Evolutionary conservation across 2,797 vertebrate species (phyloP).

Genomic region (Hydrocynus forskahlii): DNA sequence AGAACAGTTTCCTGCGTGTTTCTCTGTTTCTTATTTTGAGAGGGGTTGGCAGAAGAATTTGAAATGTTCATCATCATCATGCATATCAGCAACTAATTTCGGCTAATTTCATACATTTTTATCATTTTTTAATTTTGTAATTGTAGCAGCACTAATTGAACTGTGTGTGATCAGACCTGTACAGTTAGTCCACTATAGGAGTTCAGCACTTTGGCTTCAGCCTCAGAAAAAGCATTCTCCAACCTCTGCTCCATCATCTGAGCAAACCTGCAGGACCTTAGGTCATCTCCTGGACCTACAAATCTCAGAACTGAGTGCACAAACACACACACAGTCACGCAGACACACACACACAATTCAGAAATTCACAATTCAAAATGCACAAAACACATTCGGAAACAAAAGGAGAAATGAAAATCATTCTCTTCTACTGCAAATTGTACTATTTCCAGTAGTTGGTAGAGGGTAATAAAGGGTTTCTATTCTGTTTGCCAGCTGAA

Average conservation of each 20-base stretch:
- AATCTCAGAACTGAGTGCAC: conserved; percentile 88
- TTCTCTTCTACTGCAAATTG: too few relatives aligned
- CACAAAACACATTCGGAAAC: neutral
- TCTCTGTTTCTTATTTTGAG: too few relatives aligned
- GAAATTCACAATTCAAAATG: neutral
- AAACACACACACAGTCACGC: conserved; percentile 7
- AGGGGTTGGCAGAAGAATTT: neutral
- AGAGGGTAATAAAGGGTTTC: neutral
- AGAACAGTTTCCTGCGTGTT: too few relatives aligned
- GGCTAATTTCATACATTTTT: neutral
- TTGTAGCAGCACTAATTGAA: neutral
- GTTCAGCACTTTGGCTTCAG: conserved; percentile 85
- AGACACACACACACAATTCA: conserved; percentile 7
- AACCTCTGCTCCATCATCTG: conserved; percentile 95
- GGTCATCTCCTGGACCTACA: conserved; percentile 88
- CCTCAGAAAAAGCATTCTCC: conserved; percentile 92
- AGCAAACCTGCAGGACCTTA: conserved; percentile 91
- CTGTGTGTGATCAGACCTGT: conserved; percentile 80
- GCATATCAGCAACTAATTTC: neutral
- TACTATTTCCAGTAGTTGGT: too few relatives aligned
- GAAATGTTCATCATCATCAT: neutral
- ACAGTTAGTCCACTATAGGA: conserved; percentile 85
- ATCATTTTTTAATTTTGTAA: neutral
- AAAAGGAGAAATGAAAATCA: neutral
- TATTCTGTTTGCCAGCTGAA: neutral